Conservation (phyloP, 2,888 invertebrate genomes). For the Eupithecia centaureata region DNA sequence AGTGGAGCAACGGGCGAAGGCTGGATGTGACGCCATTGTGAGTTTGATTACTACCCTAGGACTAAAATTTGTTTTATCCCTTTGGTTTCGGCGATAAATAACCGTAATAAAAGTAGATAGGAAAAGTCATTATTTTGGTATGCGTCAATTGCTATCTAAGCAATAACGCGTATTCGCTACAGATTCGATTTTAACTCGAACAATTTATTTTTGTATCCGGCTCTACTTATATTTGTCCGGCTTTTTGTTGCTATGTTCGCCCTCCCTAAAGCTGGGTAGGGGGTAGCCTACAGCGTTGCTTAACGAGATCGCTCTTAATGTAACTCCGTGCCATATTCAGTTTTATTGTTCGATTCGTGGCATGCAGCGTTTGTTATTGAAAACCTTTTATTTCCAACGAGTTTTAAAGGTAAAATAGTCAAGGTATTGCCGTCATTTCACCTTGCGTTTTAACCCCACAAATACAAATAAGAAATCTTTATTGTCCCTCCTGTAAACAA, state of each 20-base stretch:
- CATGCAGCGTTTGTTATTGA: slow-evolving; percentile 45
- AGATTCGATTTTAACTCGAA: too few species aligned
- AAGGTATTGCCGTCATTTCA: not conserved
- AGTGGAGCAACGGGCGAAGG: too few species aligned
- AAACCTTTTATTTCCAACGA: slow-evolving; percentile 33
- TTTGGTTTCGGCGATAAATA: too few species aligned
- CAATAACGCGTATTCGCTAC: too few species aligned
- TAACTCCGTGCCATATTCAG: slow-evolving; percentile 62
- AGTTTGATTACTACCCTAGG: too few species aligned
- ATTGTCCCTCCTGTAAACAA: too few species aligned
- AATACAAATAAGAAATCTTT: too few species aligned
- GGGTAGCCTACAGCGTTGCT: slow-evolving; percentile 59
- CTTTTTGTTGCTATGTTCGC: not conserved
- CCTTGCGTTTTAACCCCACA: not conserved
- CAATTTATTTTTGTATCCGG: not conserved
- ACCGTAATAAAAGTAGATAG: too few species aligned
- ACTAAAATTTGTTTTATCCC: too few species aligned
- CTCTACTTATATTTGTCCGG: slow-evolving; percentile 5
- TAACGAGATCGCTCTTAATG: slow-evolving; percentile 72
- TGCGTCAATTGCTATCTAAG: too few species aligned
- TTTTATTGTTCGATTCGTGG: slow-evolving; percentile 54
- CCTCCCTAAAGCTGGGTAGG: slow-evolving; percentile 33
- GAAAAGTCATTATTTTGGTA: too few species aligned
- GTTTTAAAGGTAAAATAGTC: slow-evolving; percentile 18
- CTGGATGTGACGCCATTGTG: too few species aligned